Evolutionary conservation across 2,888 invertebrate species (phyloP).

Genomic region (Sacculina carcini): DNA sequence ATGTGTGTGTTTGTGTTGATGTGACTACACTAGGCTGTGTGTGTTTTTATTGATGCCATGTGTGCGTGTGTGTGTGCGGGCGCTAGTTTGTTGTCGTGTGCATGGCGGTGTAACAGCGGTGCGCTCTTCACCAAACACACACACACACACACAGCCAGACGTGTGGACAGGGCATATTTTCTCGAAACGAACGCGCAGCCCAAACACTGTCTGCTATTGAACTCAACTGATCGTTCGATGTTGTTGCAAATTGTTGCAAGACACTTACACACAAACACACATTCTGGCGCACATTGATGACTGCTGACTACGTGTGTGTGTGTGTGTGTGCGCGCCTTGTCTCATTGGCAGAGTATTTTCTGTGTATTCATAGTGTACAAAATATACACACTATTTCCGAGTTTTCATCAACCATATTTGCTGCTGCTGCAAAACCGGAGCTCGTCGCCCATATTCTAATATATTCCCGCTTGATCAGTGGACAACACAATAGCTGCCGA

Average conservation of each 20-base stretch:
- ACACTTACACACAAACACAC: too few species aligned
- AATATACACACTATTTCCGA: not conserved
- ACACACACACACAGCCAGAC: too few species aligned
- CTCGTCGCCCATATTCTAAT: not conserved
- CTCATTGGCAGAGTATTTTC: not conserved
- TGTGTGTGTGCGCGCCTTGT: not conserved
- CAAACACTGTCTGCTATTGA: too few species aligned
- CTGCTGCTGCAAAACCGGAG: not conserved
- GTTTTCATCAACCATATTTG: not conserved
- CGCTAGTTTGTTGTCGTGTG: not conserved
- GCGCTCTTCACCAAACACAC: too few species aligned
- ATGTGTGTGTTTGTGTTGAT: not conserved
- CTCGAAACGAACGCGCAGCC: too few species aligned
- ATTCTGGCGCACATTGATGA: not conserved
- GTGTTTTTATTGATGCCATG: not conserved
- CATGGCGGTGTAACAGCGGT: not conserved
- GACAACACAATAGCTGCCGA: too few species aligned
- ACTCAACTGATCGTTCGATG: too few species aligned
- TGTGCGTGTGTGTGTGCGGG: not conserved
- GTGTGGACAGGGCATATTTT: too few species aligned
- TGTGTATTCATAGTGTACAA: not conserved
- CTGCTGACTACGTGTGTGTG: not conserved
- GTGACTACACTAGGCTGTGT: not conserved
- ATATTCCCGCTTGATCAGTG: too few species aligned
- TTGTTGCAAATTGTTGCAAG: too few species aligned